Conservation (phyloP, 2,113 vertebrate species). For the Xenus cinereus region DNA sequence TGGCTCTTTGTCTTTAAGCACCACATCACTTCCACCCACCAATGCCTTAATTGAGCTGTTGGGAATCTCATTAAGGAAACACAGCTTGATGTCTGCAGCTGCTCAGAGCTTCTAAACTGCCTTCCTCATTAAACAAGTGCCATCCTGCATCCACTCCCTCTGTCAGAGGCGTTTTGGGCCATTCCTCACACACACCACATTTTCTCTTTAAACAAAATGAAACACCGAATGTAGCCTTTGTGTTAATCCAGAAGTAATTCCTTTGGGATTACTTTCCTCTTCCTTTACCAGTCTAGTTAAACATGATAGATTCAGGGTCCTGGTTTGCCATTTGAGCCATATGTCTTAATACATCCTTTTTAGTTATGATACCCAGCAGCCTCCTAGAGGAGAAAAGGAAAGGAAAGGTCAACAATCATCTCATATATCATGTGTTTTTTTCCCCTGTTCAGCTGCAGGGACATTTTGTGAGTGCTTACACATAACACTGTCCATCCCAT, state of each 20-base stretch:
- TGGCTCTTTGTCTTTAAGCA: background rate
- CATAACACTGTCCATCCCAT: background rate
- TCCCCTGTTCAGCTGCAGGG: background rate
- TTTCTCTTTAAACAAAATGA: conserved; percentile 60
- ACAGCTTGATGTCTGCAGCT: conserved; percentile 54
- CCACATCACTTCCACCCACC: background rate
- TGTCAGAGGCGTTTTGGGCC: conserved; percentile 34
- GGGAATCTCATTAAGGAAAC: conserved; percentile 56
- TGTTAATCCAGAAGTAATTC: conserved; percentile 54
- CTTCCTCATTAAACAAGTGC: conserved; percentile 32
- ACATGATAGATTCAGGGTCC: conserved; percentile 98
- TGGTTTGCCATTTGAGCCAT: conserved; percentile 99
- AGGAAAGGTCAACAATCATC: conserved; percentile 36
- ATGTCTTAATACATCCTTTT: conserved; percentile 97
- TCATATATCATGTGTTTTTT: background rate
- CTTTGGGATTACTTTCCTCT: conserved; percentile 45
- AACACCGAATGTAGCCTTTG: conserved; percentile 32
- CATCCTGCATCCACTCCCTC: conserved; percentile 28
- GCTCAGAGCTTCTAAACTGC: conserved; percentile 51
- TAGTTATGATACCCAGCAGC: conserved; percentile 87
- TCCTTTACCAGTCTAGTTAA: conserved; percentile 80
- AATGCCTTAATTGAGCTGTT: background rate
- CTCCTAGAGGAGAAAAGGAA: conserved; percentile 73
- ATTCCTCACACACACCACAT: conserved; percentile 26
- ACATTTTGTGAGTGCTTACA: background rate